A percentile compares a stretch with the other conserved stretches of the same genome.
Evolutionary conservation across 2,113 vertebrate genomes (phyloP).

Genomic region (Eublepharis macularius): DNA sequence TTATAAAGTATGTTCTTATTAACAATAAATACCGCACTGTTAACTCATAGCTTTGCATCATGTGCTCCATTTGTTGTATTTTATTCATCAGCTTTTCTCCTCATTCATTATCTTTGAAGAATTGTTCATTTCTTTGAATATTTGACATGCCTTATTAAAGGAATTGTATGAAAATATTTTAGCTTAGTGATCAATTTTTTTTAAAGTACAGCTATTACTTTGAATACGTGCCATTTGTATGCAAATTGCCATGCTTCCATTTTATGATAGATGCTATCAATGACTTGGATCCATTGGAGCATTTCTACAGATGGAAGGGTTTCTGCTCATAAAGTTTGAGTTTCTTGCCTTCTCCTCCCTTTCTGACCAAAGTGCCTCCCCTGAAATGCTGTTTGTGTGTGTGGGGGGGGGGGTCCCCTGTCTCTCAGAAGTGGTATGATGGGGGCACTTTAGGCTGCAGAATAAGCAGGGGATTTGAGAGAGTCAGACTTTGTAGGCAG

Average conservation of each 20-base stretch:
- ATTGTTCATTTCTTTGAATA: background rate
- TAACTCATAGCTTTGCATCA: background rate
- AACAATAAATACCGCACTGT: background rate
- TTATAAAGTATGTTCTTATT: background rate
- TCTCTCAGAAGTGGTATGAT: no score
- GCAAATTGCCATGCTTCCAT: background rate
- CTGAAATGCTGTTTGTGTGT: no score
- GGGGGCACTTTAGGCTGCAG: no score
- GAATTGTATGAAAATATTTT: background rate
- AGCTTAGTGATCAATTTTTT: background rate
- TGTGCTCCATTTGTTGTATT: background rate
- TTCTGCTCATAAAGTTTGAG: no score
- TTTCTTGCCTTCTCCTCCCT: background rate
- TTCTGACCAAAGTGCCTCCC: no score
- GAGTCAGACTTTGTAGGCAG: no score
- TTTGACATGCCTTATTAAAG: background rate
- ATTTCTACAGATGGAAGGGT: no score
- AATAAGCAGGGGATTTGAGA: no score
- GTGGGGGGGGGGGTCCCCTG: no score
- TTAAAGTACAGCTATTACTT: background rate
- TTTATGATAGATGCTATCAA: background rate
- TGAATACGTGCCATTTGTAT: background rate
- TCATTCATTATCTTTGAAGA: slow-evolving; percentile 2
- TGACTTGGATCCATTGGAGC: background rate
- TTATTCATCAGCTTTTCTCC: background rate